Evolutionary conservation across 1,140 invertebrate genomes (phyloP), one percentile per base, ranked within the genome.

Genomic region (Ctenoplectra terminalis): DNA sequence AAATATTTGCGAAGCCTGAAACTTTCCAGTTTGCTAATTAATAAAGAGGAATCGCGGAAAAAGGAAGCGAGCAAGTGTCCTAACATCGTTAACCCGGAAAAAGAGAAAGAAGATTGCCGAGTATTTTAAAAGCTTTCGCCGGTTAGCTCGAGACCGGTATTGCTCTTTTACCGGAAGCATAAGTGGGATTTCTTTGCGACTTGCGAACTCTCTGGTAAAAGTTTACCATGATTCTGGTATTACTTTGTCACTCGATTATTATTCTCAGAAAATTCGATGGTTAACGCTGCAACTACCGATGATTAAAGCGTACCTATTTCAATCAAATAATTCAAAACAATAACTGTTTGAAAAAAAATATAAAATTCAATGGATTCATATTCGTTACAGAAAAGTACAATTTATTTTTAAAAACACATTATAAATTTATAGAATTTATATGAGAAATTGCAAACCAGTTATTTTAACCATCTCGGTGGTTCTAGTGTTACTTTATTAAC

Each of bases 71-170:
- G 34, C 56, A 23, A 40, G 56, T 46, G 46, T 63, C 69, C 67
- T 46, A 20, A 40, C 58, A 23, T 79, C 46, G 58, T 73, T 79
- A 73, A 79, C 77, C 77, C 69, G 69, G 77, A 79, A 72, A 79
- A 79, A 79, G 67, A 79, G 77, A 79, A 79, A 79, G 77, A 79
- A 79, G 69, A 63, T 52, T 63, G 69, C 34, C 69, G 40, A 73
- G 77, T 79, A 50, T 79, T 61, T 79, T 79, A 50, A 79, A 79
- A 72, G 69, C 69, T 79, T 79, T 79, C 77, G 56, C 69, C 69
- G 56, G n/a, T 34, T 20, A 17, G 2, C 34, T 26, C n/a, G 46
- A 63, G 67, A 73, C 77, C 56, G 77, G 77, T 79, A 72, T 46
- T 72, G 54, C 46, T 79, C 77, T 46, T 69, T 78, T 78, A 58